Base-by-base conservation (phyloP, 2,113 vertebrate species). In the Xenopus tropicalis region DNA sequence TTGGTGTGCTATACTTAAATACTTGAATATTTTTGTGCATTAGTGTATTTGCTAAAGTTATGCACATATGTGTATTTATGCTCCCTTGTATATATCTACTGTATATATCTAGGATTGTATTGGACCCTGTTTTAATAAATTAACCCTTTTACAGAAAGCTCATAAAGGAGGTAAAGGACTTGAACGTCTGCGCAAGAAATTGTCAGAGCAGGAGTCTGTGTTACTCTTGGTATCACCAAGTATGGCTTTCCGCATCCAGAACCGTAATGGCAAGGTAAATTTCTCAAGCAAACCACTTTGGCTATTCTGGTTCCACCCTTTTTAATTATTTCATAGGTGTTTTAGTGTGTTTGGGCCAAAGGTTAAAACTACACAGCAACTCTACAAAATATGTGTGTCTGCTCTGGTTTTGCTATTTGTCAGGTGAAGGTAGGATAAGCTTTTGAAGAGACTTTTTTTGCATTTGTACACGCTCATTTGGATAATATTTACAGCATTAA, bases 211-310 rank as follows among this genome's bases (percentile, higher is more conserved):
- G 80, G 95, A 98, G 69, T 98, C 94, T 0, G 84, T 98, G 79
- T 88, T 98, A 0, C 89, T 98, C 20, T 88, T 98, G 71, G 95
- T 93, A 92, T 98, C 95, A 1, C 96, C 96, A 43, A 96, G 85
- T 85, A 97, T 96, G 93, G 95, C 96, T 2, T 98, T 98, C 87
- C 86, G 93, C 13, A 94, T 96, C 0, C 93, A 96, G 81, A 97
- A 91, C 54, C 91, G 94, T 75, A 93, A 96, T 0, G 94, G 96
- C 80, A 98, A 98, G 91, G 97, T 99, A 82, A 89, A 23, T 20
- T 8, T n/a, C 5, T 59, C 43, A 48, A 17, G 2, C 10, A 37
- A 37, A 37, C 29, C 29, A 37, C 29, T 25, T 11, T 23, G n/a
- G 19, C 10, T 11, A 22, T 17, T 25, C 37, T 19, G 1, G 17